A percentile compares a stretch with the other conserved stretches of the same genome.
phyloP scores from a whole-genome alignment of 1,140 invertebrate species.

The Centruroides sculpturatus region DNA sequence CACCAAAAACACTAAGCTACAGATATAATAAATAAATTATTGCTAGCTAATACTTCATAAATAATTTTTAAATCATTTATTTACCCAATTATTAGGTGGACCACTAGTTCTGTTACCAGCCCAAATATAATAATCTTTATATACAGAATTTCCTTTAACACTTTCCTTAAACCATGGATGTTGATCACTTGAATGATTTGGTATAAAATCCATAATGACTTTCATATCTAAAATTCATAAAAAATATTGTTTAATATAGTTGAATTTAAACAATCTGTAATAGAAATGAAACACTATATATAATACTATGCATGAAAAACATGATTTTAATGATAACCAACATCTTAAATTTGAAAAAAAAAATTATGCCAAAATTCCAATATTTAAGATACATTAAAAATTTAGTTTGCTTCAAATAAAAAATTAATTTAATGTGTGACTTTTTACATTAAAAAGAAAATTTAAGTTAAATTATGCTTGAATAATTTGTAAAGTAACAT shows the following conservation, averaged over 20 bases:
- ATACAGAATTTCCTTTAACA: conserved; percentile 38
- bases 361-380: too few relatives aligned
- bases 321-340: too few relatives aligned
- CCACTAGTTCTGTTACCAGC: conserved; percentile 36
- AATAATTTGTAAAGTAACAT: too few relatives aligned
- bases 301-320: too few relatives aligned
- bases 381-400: too few relatives aligned
- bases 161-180: conserved; percentile 65
- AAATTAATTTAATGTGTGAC: too few relatives aligned
- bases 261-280: neutral
- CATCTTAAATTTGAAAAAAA: too few relatives aligned
- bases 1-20: conserved; percentile 34
- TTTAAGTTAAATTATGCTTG: too few relatives aligned
- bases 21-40: conserved; percentile 7
- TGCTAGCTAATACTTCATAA: conserved; percentile 20
- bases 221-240: conserved; percentile 42
- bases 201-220: conserved; percentile 67
- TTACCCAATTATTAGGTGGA: conserved; percentile 66
- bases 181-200: conserved; percentile 65
- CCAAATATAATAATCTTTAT: conserved; percentile 65
- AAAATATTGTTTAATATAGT: too few relatives aligned
- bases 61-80: conserved; percentile 28
- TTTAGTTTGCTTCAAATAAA: too few relatives aligned
- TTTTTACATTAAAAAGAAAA: too few relatives aligned
- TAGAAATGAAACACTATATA: neutral